These are phyloP conservation scores for Sarcoramphus papa DNA, from an alignment of 2,797 vertebrate species.

Conservation along the genomic window DNA sequence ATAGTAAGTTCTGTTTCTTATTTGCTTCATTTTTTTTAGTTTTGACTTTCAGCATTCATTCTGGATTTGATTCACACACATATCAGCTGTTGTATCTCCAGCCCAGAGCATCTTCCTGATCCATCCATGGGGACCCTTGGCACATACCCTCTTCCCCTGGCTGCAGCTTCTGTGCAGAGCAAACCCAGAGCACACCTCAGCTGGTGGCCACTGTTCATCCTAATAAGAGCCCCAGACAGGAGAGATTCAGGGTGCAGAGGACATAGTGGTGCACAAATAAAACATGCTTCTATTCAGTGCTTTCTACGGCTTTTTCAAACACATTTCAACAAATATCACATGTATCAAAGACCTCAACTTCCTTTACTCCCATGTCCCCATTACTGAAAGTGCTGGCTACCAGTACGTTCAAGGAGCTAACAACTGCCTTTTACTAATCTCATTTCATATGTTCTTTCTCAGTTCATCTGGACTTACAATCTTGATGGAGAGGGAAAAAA, in stretches of 20 bases:
- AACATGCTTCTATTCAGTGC: background rate
- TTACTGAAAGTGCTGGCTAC: background rate
- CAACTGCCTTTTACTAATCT: background rate
- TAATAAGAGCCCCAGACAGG: fast-evolving
- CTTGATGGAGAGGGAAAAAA: background rate
- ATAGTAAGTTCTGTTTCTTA: background rate
- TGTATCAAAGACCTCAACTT: background rate
- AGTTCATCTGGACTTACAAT: background rate
- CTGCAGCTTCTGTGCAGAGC: background rate
- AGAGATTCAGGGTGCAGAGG: background rate
- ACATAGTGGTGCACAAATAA: background rate
- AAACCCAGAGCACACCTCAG: background rate
- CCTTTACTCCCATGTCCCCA: background rate
- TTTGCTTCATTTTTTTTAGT: background rate
- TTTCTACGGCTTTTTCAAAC: background rate
- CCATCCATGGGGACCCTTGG: background rate
- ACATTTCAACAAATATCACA: background rate
- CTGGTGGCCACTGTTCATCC: background rate
- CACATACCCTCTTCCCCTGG: background rate
- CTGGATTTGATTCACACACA: background rate
- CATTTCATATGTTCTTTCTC: background rate
- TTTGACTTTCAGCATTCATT: background rate
- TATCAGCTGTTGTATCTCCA: background rate
- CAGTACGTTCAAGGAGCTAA: background rate
- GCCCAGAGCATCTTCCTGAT: background rate